Conservation (phyloP, 2,113 vertebrate genomes). For the Mustela nigripes region DNA sequence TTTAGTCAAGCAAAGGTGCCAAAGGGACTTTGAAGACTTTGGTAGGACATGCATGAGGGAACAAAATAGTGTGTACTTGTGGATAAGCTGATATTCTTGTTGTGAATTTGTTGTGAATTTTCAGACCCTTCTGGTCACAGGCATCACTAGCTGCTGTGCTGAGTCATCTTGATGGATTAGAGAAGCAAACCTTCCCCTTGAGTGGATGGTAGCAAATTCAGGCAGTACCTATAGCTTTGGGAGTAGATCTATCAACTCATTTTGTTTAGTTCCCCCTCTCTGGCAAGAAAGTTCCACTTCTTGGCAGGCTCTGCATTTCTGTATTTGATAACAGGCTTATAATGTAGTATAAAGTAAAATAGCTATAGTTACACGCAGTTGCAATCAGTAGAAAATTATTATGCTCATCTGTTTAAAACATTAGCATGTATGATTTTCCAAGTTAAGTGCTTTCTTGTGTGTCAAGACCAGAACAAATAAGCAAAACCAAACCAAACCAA, state of each 20-base stretch:
- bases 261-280: not conserved
- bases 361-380: not conserved
- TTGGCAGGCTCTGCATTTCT: not conserved
- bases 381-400: not conserved
- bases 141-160: not conserved
- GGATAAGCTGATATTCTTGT: not conserved
- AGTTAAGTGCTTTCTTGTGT: not conserved
- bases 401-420: not conserved
- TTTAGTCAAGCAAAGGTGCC: not conserved
- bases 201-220: not conserved
- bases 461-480: slow-evolving; percentile 30
- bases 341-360: slow-evolving; percentile 9
- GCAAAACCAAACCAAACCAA: slow-evolving; percentile 42
- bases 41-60: not conserved
- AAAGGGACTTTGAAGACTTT: not conserved
- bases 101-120: not conserved
- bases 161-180: not conserved
- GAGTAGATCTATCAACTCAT: slow-evolving; percentile 24
- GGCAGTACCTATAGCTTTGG: not conserved
- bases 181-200: not conserved
- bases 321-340: not conserved
- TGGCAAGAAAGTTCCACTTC: slow-evolving; percentile 14
- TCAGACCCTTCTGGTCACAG: not conserved
- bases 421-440: not conserved
- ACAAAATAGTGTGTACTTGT: not conserved